Evolutionary conservation across 1,140 invertebrate genomes (phyloP).

Genomic region (Aethina tumida): DNA sequence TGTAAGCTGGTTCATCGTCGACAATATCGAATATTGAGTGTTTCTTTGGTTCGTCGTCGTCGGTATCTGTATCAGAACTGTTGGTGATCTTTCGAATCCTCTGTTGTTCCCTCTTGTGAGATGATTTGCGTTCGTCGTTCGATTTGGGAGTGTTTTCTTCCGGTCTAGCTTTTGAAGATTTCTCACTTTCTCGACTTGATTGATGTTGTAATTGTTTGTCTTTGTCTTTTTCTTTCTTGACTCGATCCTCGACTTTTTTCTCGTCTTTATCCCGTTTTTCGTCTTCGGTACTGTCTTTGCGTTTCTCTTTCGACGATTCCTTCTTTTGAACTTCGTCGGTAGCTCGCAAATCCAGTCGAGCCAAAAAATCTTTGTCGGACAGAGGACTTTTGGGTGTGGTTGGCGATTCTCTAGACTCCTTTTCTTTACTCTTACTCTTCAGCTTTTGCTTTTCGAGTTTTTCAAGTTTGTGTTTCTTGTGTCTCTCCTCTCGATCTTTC

Average conservation of each 20-base stretch:
- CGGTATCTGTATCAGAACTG: slow-evolving; percentile 52
- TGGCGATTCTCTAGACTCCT: slow-evolving; percentile 26
- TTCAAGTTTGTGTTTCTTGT: slow-evolving; percentile 27
- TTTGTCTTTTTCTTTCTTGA: slow-evolving; percentile 17
- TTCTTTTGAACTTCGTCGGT: slow-evolving; percentile 46
- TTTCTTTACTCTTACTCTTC: slow-evolving; percentile 32
- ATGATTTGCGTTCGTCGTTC: slow-evolving; percentile 27
- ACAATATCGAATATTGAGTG: slow-evolving; percentile 89
- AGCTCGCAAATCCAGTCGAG: slow-evolving; percentile 46
- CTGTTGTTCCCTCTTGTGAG: slow-evolving; percentile 31
- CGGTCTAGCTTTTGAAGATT: slow-evolving; percentile 9
- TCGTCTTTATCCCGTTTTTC: slow-evolving; percentile 35
- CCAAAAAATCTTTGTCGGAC: slow-evolving; percentile 55
- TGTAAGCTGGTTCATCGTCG: slow-evolving; percentile 81
- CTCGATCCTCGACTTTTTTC: slow-evolving; percentile 20
- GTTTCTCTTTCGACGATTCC: slow-evolving; percentile 44
- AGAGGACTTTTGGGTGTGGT: slow-evolving; percentile 15
- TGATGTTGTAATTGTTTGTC: slow-evolving; percentile 15
- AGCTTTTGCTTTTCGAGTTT: slow-evolving; percentile 32
- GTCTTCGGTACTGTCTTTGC: slow-evolving; percentile 44
- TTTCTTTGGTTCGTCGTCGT: slow-evolving; percentile 68
- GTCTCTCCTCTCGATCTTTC: slow-evolving; percentile 29
- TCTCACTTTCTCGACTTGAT: slow-evolving; percentile 5
- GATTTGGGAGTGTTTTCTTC: slow-evolving; percentile 23
- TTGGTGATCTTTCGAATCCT: slow-evolving; percentile 42